Evolutionary conservation across 1,140 invertebrate genomes (phyloP).

Genomic region (Heliconius congener): DNA sequence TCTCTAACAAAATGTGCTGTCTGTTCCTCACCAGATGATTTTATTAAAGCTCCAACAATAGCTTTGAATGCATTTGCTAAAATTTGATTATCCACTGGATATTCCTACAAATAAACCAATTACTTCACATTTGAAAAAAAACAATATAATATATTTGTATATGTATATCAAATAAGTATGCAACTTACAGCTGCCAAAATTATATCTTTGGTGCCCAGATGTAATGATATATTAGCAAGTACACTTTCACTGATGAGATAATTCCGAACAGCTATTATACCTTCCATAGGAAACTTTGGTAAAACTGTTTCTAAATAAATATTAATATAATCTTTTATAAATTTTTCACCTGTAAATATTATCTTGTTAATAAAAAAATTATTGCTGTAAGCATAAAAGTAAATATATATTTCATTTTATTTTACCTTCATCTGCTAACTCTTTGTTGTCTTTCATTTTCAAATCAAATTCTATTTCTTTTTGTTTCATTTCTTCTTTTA

Average conservation of each 20-base stretch:
- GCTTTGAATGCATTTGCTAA: slow-evolving; percentile 90
- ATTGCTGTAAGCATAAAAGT: not conserved
- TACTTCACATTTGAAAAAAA: slow-evolving; percentile 8
- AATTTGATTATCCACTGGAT: slow-evolving; percentile 86
- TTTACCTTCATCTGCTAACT: slow-evolving; percentile 86
- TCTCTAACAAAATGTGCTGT: slow-evolving; percentile 91
- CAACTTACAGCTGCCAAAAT: slow-evolving; percentile 87
- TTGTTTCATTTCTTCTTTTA: slow-evolving; percentile 85
- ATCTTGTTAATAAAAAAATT: not conserved
- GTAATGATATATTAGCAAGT: slow-evolving; percentile 85
- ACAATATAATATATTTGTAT: too few species aligned
- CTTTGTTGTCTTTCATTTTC: slow-evolving; percentile 85
- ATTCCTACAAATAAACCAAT: slow-evolving; percentile 83
- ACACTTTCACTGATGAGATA: slow-evolving; percentile 86
- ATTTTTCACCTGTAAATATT: slow-evolving; percentile 66
- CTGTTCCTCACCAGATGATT: slow-evolving; percentile 83
- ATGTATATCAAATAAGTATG: not conserved
- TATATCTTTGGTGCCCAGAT: slow-evolving; percentile 92
- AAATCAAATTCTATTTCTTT: slow-evolving; percentile 87
- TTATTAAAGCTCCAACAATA: slow-evolving; percentile 89
- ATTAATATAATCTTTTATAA: slow-evolving; percentile 71
- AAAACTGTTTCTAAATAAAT: slow-evolving; percentile 83
- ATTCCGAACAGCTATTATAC: slow-evolving; percentile 83
- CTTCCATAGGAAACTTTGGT: slow-evolving; percentile 88
- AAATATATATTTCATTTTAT: slow-evolving; percentile 13